phyloP scores from a whole-genome alignment of 2,113 vertebrate genomes.

The Psittacula cyanocephala region DNA sequence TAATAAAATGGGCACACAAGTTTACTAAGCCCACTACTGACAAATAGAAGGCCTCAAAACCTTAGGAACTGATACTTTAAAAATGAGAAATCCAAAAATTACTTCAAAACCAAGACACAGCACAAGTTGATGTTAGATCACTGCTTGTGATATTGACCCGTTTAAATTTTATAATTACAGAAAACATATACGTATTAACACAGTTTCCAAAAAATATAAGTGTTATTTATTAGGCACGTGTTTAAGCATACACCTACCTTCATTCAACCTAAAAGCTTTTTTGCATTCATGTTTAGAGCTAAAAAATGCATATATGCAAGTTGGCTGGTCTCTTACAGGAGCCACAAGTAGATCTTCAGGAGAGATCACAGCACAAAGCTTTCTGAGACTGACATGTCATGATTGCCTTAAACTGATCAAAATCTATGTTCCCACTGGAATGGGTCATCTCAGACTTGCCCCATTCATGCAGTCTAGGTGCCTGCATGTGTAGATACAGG shows the following conservation, averaged over 20 bases:
- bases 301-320: not conserved
- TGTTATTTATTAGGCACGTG: not conserved
- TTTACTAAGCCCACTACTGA: not conserved
- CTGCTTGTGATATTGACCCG: not conserved
- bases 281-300: not conserved
- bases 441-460: not conserved
- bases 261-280: not conserved
- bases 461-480: not conserved
- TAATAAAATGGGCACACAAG: not conserved
- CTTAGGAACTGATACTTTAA: not conserved
- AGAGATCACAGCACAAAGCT: not conserved
- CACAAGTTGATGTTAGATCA: not conserved
- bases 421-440: not conserved
- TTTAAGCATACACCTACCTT: not conserved
- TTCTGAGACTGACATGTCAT: not conserved
- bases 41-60: not conserved
- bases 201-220: not conserved
- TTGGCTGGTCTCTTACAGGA: not conserved
- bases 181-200: not conserved
- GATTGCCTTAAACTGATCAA: not conserved
- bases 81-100: not conserved
- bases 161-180: not conserved
- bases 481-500: not conserved
- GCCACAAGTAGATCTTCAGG: not conserved
- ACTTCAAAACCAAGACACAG: not conserved